phyloP scores from a whole-genome alignment of 1,140 invertebrate species.

The Apis dorsata region DNA sequence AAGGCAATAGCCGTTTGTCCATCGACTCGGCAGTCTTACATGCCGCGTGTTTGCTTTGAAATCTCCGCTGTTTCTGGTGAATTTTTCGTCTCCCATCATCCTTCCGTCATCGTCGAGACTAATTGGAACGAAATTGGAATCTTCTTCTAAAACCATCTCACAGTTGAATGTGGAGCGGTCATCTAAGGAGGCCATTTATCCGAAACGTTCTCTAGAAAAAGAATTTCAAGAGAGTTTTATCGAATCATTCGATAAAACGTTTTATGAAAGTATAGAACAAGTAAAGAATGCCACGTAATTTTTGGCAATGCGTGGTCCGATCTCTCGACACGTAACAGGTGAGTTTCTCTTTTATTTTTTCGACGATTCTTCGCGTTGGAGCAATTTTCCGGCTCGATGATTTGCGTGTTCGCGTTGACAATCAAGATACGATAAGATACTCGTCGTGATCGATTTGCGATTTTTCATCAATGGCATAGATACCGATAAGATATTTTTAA shows the following conservation, averaged over 20 bases:
- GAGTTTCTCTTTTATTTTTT: slow-evolving; percentile 4
- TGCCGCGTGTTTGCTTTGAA: background rate
- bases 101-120: background rate
- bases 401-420: background rate
- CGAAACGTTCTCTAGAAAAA: background rate
- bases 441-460: too few relatives aligned
- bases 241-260: background rate
- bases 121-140: background rate
- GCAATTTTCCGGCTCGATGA: background rate
- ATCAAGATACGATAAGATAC: too few relatives aligned
- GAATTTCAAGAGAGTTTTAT: background rate
- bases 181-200: background rate
- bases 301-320: slow-evolving; percentile 2
- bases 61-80: background rate
- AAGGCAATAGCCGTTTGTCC: slow-evolving; percentile 41
- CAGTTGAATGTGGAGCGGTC: background rate
- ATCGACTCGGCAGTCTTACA: slow-evolving; percentile 7
- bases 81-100: background rate
- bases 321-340: slow-evolving; percentile 1
- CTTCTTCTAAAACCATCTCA: background rate
- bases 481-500: background rate
- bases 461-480: too few relatives aligned
- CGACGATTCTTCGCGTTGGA: background rate
- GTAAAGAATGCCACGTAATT: slow-evolving; percentile 4
- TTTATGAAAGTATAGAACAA: background rate